phyloP scores from a whole-genome alignment of 1,140 invertebrate genomes.

The Zaprionus vittiger region DNA sequence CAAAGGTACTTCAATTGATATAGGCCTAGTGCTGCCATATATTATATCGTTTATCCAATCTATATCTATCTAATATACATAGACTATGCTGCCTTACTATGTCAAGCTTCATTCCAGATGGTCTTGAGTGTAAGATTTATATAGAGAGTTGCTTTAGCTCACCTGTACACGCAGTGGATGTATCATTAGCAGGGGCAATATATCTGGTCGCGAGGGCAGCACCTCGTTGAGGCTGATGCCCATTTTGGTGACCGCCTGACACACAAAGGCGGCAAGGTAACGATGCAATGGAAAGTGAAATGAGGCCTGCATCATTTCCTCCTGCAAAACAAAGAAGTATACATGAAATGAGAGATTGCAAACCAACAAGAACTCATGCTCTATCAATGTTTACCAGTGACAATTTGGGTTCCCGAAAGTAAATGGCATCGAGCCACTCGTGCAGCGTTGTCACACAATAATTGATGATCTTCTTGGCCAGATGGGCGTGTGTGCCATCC shows the following conservation, averaged over 20 bases:
- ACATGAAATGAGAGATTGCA: neutral
- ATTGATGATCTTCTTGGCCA: slow-evolving; percentile 90
- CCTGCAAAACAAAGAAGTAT: slow-evolving; percentile 84
- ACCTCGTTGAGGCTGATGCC: slow-evolving; percentile 90
- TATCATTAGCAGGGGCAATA: slow-evolving; percentile 92
- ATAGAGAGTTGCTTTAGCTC: slow-evolving; percentile 65
- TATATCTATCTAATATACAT: too few species aligned
- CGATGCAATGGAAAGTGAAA: slow-evolving; percentile 98
- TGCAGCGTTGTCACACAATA: slow-evolving; percentile 91
- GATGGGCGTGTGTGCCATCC: slow-evolving; percentile 88
- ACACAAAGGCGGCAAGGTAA: slow-evolving; percentile 96
- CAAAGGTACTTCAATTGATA: too few species aligned
- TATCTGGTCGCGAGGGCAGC: slow-evolving; percentile 89
- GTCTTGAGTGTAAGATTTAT: neutral
- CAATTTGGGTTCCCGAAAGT: slow-evolving; percentile 89
- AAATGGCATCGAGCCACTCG: slow-evolving; percentile 94
- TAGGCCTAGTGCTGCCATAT: too few species aligned
- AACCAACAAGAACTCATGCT: neutral
- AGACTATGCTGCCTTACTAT: too few species aligned
- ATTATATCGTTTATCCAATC: too few species aligned
- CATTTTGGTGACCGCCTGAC: slow-evolving; percentile 94
- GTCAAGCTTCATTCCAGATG: neutral
- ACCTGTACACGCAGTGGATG: slow-evolving; percentile 97
- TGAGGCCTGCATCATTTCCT: slow-evolving; percentile 93
- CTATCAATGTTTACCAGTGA: slow-evolving; percentile 81